These are phyloP conservation scores for Heliconius ethilla DNA, from an alignment of 2,888 invertebrate genomes.

Conservation along the genomic window DNA sequence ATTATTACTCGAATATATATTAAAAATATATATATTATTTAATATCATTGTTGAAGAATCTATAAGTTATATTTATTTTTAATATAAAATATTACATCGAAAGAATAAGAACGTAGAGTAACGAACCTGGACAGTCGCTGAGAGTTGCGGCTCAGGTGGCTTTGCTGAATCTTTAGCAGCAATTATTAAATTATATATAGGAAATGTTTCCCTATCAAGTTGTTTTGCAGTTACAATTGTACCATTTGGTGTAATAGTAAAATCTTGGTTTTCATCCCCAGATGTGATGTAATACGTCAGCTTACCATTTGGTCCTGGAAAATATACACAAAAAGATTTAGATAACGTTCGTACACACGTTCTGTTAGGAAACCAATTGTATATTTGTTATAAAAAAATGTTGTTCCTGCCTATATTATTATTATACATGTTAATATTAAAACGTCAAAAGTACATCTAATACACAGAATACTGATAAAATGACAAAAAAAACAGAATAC, in stretches of 20 bases:
- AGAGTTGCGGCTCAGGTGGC: constrained; percentile 87
- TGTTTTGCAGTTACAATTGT: constrained; percentile 88
- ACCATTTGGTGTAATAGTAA: constrained; percentile 91
- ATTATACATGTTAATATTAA: too few relatives aligned
- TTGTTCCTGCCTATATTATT: background rate
- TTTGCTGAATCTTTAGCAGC: constrained; percentile 92
- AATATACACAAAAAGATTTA: background rate
- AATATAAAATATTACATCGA: too few relatives aligned
- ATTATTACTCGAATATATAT: background rate
- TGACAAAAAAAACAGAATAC: background rate
- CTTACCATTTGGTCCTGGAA: constrained; percentile 91
- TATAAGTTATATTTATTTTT: too few relatives aligned
- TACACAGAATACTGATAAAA: background rate
- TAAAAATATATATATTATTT: too few relatives aligned
- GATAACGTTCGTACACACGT: too few relatives aligned
- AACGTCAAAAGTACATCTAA: too few relatives aligned
- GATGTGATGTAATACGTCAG: constrained; percentile 90
- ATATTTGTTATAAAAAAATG: background rate
- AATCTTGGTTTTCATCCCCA: constrained; percentile 91
- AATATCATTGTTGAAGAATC: too few relatives aligned
- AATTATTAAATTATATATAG: constrained; percentile 91
- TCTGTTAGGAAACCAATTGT: background rate
- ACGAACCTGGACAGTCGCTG: constrained; percentile 92
- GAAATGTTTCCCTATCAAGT: constrained; percentile 92
- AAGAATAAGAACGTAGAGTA: background rate